These are phyloP conservation scores for Thereva unica DNA, from an alignment of 2,888 invertebrate species.

Conservation along the genomic window DNA sequence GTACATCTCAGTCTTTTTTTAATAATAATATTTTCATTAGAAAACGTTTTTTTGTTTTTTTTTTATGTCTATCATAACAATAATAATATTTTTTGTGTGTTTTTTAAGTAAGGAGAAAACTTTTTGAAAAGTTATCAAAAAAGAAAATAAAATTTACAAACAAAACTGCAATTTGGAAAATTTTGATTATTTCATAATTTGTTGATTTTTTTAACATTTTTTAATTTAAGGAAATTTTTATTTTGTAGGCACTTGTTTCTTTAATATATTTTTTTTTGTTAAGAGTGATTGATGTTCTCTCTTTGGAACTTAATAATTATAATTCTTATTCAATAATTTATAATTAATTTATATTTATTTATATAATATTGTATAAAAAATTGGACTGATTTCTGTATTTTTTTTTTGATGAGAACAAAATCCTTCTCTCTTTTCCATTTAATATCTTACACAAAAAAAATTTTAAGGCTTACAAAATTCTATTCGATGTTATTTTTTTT, in stretches of 20 bases:
- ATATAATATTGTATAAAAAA: background rate
- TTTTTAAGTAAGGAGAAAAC: no score
- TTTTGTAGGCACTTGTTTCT: background rate
- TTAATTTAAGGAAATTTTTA: background rate
- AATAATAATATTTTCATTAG: no score
- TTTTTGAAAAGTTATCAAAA: no score
- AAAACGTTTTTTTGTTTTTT: no score
- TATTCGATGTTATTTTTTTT: background rate
- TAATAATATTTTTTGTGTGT: no score
- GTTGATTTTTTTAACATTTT: no score
- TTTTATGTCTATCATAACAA: no score
- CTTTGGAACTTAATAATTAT: conserved; percentile 32
- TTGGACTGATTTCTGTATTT: conserved; percentile 17
- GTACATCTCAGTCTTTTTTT: conserved; percentile 34
- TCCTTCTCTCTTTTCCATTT: background rate
- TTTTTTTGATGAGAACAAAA: conserved; percentile 11
- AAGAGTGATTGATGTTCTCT: conserved; percentile 29
- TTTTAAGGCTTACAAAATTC: no score
- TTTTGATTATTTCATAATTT: no score
- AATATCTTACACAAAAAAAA: no score
- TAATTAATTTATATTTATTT: background rate
- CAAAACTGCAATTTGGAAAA: no score
- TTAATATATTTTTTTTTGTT: background rate
- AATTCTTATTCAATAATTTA: conserved; percentile 16
- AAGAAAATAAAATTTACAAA: no score